Evolutionary conservation across 2,797 vertebrate genomes (phyloP), one percentile per base, ranked within the genome.

Genomic region (Gila robusta): DNA sequence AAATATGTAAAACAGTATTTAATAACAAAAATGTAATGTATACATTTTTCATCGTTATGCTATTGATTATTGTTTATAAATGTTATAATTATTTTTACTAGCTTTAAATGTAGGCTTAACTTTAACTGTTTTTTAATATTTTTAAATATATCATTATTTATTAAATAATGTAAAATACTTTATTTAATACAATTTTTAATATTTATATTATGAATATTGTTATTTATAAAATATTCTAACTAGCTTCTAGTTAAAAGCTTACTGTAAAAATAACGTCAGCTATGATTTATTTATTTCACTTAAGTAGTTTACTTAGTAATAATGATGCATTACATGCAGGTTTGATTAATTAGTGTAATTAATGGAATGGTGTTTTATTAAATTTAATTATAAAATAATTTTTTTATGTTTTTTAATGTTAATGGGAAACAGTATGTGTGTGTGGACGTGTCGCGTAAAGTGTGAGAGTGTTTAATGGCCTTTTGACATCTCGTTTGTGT

Each of bases 401-500:
- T 56, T 37, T 59, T 26, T 62, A n/a, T 26, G 56, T 12, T 35
- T 54, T 37, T n/a, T 54, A 8, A 35, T 21, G 16, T 52, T 74
- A 74, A 49, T 37, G 49, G 32, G 6, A 52, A 77, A 32, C 49
- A 4, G 32, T 2, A 2, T 72, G 21, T 47, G 19, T 83, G 81
- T 39, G n/a, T 62, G 32, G 54, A 47, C 9, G 19, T 52, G 56
- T 84, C 86, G 79, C 59, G 59, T 62, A 49, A 77, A 80, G 67
- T 79, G 79, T 41, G 21, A 67, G 62, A 35, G 72, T 64, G 44
- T 89, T 73, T 81, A 74, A 82, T 79, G 44, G 78, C 62, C 82
- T 81, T 81, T 86, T 82, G 78, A 88, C 84, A 84, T 87, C 83
- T 80, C 44, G 74, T 86, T 86, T 77, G 74, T 84, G 81, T 88